Base-by-base conservation (phyloP, 2,888 invertebrate genomes). In the Drosophila paramelanica region DNA sequence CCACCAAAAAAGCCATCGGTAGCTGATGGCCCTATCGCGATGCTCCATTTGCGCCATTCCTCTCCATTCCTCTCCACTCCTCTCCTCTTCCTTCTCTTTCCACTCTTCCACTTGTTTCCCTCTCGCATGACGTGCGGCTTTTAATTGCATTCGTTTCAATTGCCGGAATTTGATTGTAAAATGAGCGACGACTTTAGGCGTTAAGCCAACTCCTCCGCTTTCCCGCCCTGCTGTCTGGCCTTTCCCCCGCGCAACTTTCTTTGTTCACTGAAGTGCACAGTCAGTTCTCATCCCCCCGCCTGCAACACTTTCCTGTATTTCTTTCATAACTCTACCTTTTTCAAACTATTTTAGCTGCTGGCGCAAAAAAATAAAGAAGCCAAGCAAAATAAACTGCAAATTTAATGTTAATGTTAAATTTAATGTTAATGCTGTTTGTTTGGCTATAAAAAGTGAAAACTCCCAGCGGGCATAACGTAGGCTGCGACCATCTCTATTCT, bases 61-160 rank as follows among this genome's bases (percentile, higher is more conserved):
- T 27, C 25, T 7, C 49, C 7, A 8, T n/a, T n/a, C n/a, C n/a
- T n/a, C n/a, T n/a, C 25, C 20, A 10, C 5, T 25, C 36, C 36
- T 4, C 42, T 33, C 39, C 13, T 5, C 14, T 17, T 13, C 8
- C 25, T 6, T 11, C 14, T 31, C 41, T 17, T 14, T 41, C 20
- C 20, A 36, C 13, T 43, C 59, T 51, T 41, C 38, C 58, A 68
- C 62, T 67, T 74, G 75, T 33, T 59, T 60, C 45, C 41, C 59
- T 64, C 62, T 64, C 52, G 76, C 76, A 77, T 78, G 88, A 84
- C 85, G 71, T 76, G 89, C 73, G 73, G 72, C 88, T 89, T 85
- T 89, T 89, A 87, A 89, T 89, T 85, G 88, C 85, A 88, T 89
- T 89, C 89, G 88, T 71, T 83, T 88, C 84, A 89, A 84, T 89